Evolutionary conservation across 2,113 vertebrate genomes (phyloP), one percentile per base, ranked within the genome.

Genomic region (Bubo blakistoni): DNA sequence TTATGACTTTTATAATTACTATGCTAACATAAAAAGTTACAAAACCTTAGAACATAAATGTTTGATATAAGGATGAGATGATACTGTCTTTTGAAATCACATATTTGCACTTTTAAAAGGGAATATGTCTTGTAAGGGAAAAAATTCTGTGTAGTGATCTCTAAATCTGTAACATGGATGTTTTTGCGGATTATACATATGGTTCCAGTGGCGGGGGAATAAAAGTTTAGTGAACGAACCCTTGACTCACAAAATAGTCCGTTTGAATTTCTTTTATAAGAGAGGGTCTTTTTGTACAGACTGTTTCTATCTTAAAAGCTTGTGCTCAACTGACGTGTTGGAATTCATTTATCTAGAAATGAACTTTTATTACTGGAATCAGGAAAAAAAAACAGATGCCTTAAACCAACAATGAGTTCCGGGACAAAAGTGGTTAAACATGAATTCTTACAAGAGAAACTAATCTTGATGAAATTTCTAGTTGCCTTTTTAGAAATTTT

Each of bases 401-500:
- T 80, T 85, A 72, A 81, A 86, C 6, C 38, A 83, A 8, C 49
- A 89, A 40, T 49, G 49, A 91, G 20, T 80, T 95, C 83, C 90
- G 88, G 94, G 61, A 88, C 54, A 47, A 95, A 92, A 96, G 70
- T 95, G 91, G 92, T 96, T 95, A 96, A 94, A 89, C 16, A 1
- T 46, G 17, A 91, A 92, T 91, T 86, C 83, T 84, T 74, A 71
- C 0, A 1, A 95, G 30, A 67, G 83, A 92, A 96, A 95, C 34
- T 91, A 65, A 88, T 94, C 88, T 80, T 77, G 84, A 61, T 77
- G 58, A 91, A 95, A 94, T 94, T 97, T 96, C 84, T 69, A 62
- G 94, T 94, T 96, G 91, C 86, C 54, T 88, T 97, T 95, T 96
- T 79, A 82, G 84, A 94, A 94, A 80, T 80, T 97, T 95, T 95